Percentiles rank a stretch among this genome's conserved stretches.
phyloP scores from a whole-genome alignment of 2,113 vertebrate genomes.

The Phalacrocorax carbo region DNA sequence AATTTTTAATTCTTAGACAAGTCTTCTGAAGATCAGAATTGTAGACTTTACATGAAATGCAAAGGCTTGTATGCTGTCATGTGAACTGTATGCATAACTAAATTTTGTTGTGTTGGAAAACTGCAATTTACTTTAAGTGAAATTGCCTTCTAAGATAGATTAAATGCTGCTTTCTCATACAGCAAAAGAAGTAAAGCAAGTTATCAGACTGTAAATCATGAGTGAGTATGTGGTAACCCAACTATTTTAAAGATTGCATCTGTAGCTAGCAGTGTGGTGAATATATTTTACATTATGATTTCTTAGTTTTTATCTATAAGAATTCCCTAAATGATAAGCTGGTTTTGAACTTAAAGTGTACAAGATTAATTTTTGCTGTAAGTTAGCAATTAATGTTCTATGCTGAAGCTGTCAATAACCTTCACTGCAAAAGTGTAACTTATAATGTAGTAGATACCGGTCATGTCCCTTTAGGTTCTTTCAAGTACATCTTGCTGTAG shows the following conservation, averaged over 20 bases:
- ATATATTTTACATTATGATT: not conserved
- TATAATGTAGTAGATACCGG: not conserved
- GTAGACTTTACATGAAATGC: not conserved
- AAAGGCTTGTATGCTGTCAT: not conserved
- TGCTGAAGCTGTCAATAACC: not conserved
- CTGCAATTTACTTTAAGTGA: not conserved
- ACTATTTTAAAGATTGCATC: not conserved
- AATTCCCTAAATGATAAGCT: not conserved
- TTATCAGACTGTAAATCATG: not conserved
- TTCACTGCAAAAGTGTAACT: not conserved
- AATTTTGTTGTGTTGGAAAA: not conserved
- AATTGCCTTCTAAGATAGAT: not conserved
- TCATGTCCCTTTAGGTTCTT: not conserved
- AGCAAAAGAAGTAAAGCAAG: not conserved
- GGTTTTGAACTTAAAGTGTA: not conserved
- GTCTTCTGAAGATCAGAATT: not conserved
- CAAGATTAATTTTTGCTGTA: not conserved
- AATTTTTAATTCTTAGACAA: not conserved
- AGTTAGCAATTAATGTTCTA: not conserved
- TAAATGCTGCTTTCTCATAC: not conserved
- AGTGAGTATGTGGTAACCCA: not conserved
- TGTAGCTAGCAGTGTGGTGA: not conserved
- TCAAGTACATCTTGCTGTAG: not conserved
- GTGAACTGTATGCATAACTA: not conserved
- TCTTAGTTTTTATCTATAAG: not conserved